These are phyloP conservation scores for Oriolus oriolus DNA, from an alignment of 2,113 vertebrate species.

Conservation along the genomic window DNA sequence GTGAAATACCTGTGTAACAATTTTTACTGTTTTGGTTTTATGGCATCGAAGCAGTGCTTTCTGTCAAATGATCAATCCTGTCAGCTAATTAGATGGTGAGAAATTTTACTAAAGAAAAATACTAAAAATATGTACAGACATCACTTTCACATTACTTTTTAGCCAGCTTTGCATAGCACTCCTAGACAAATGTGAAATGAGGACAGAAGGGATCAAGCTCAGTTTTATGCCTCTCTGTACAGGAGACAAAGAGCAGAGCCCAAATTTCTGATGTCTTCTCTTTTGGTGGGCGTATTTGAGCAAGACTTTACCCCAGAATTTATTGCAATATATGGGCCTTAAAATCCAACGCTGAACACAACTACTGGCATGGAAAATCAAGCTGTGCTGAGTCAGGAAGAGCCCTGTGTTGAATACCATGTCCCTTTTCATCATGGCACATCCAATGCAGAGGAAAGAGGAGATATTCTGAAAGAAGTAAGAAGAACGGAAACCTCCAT, in stretches of 20 bases:
- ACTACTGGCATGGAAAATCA: not conserved
- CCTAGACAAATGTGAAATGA: not conserved
- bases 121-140: not conserved
- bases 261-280: not conserved
- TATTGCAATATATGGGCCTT: not conserved
- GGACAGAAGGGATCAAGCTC: not conserved
- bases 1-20: not conserved
- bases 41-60: not conserved
- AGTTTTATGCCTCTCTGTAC: not conserved
- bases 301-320: not conserved
- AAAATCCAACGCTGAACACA: not conserved
- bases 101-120: not conserved
- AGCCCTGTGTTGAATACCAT: not conserved
- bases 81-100: not conserved
- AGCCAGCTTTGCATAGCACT: not conserved
- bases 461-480: not conserved
- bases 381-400: not conserved
- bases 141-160: not conserved
- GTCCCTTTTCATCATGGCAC: not conserved
- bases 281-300: not conserved
- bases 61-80: not conserved
- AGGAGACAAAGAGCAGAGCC: not conserved
- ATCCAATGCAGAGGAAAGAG: not conserved
- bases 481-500: not conserved
- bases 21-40: constrained; percentile 6